A percentile compares a stretch with the other conserved stretches of the same genome.
phyloP scores from a whole-genome alignment of 37 sponge, comb jelly and placozoan genomes.

The Cladorhizidae sp. region DNA sequence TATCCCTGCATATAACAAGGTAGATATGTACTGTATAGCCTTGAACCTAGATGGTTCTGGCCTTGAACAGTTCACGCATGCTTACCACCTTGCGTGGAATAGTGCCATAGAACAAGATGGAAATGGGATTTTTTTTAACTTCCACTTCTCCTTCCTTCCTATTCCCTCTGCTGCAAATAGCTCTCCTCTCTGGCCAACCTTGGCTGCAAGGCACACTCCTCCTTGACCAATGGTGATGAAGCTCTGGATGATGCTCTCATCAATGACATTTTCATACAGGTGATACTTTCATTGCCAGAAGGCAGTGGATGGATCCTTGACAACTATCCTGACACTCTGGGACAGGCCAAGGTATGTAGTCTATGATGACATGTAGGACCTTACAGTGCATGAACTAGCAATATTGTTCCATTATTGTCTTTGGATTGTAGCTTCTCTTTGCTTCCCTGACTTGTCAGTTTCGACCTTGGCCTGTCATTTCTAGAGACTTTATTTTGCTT shows the following conservation, averaged over 20 bases:
- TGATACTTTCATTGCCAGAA: conserved; percentile 68
- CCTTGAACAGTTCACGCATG: too few species aligned
- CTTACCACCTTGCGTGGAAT: too few species aligned
- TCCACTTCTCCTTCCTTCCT: too few species aligned
- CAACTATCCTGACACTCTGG: conserved; percentile 82
- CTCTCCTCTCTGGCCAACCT: conserved; percentile 67
- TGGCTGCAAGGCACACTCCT: conserved; percentile 54
- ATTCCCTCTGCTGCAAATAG: neutral
- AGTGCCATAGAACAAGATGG: too few species aligned
- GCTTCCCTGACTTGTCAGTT: conserved; percentile 14
- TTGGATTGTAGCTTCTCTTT: conserved; percentile 5
- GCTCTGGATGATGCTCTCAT: conserved; percentile 51
- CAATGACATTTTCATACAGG: conserved; percentile 70
- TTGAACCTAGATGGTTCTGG: too few species aligned
- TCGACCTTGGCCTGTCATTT: neutral
- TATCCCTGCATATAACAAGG: too few species aligned
- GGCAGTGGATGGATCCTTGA: conserved; percentile 84
- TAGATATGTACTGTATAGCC: too few species aligned
- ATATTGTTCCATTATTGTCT: neutral
- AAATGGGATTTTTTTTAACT: too few species aligned
- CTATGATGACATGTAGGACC: too few species aligned
- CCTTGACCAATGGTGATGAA: conserved; percentile 73
- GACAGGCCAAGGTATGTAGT: conserved; percentile 85
- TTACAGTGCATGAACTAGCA: neutral
- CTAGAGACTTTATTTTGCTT: conserved; percentile 27